These are phyloP conservation scores for Gastrophryne carolinensis DNA, from an alignment of 2,797 vertebrate genomes.

Conservation along the genomic window DNA sequence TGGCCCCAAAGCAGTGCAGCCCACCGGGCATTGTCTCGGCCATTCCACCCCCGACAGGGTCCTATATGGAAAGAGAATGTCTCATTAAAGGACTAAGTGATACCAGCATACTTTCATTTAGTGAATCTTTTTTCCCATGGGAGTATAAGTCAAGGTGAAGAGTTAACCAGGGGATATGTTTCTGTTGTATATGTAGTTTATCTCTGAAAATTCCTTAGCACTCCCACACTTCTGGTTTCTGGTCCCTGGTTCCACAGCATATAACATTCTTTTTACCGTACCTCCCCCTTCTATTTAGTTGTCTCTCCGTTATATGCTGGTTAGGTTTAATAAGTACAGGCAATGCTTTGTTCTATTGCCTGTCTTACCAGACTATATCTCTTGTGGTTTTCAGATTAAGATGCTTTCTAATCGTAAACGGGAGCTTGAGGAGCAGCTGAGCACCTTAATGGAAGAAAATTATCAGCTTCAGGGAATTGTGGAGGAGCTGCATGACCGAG, in stretches of 20 bases:
- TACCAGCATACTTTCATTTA: no score
- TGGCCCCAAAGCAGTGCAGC: no score
- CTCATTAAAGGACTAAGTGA: no score
- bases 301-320: conserved; percentile 37
- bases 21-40: no score
- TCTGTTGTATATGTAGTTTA: conserved; percentile 49
- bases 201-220: conserved; percentile 58
- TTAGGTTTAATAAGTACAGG: neutral
- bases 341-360: neutral
- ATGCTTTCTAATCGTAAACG: conserved; percentile 91
- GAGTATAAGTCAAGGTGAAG: conserved; percentile 33
- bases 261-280: conserved; percentile 63
- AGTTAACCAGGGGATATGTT: conserved; percentile 32
- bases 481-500: conserved; percentile 86
- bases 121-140: no score
- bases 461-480: conserved; percentile 86
- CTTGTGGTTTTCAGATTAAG: conserved; percentile 79
- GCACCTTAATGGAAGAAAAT: conserved; percentile 85
- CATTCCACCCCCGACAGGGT: no score
- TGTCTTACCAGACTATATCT: neutral
- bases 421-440: conserved; percentile 85
- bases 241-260: conserved; percentile 67
- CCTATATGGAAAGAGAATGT: no score
- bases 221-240: conserved; percentile 33
- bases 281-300: conserved; percentile 53